Evolutionary conservation across 2,888 invertebrate species (phyloP), one percentile per base, ranked within the genome.

Genomic region (Athrips mouffetella): DNA sequence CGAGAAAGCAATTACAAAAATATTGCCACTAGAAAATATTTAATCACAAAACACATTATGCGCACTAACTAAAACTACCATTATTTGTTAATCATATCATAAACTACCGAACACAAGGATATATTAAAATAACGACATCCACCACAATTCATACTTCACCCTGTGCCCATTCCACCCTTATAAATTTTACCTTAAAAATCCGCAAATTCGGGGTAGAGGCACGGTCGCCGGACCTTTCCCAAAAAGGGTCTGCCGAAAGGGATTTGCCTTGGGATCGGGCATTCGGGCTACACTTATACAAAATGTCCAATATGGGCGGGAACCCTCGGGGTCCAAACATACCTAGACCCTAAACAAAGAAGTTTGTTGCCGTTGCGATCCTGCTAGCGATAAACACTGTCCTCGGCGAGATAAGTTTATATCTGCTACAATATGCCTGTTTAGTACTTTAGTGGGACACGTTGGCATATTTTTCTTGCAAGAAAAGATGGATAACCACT

Each of bases 121-220:
- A 31, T 44, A 65, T 63, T 59, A 60, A 57, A 56, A 59, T 51
- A 54, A 54, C 51, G 47, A 49, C 55, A 55, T 55, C 62, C 54
- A 56, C 64, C 63, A 67, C 70, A 67, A 58, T 62, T 60, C 60
- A 61, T 58, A 57, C 58, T 58, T 56, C 62, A 53, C 58, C 54
- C 60, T 37, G 29, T 51, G 52, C 60, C 63, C 63, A 66, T 37
- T 64, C 67, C 69, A 73, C 76, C 78, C 81, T 77, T 83, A 87
- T 87, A 87, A 86, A 87, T 87, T 87, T 81, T 80, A 84, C 86
- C 86, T 88, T 86, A 88, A 88, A 88, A 88, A 88, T 88, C 87
- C 87, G 82, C 86, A 86, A 88, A 87, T 86, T 84, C 83, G 82
- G 82, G 74, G 67, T 74, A 68, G 68, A 60, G 81, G 84, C 80